Evolutionary conservation across 1,140 invertebrate genomes (phyloP), one percentile per base, ranked within the genome.

Genomic region (Lanistes nyassanus): DNA sequence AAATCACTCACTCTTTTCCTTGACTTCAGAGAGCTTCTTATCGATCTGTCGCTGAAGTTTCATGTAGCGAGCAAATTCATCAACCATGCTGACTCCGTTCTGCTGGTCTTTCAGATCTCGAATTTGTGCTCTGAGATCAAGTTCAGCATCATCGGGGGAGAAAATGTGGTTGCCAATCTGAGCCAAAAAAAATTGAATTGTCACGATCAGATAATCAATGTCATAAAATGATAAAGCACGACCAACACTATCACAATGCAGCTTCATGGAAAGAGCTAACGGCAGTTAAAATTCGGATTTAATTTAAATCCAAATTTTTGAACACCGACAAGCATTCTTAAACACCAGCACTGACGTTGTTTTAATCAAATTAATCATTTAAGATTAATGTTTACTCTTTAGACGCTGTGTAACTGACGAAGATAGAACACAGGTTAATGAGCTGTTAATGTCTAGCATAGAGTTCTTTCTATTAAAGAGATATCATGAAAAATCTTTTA

Each of bases 21-120:
- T 85, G 42, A 85, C 62, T 65, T 79, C 36, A 6, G 74, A 53
- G 26, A 80, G 60, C 1, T 80, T 70, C 73, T 82, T 82, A 51
- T 85, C 82, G 51, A 85, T 80, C 58, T 80, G 79, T 31, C 84
- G 76, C 53, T 85, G 81, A 19, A 85, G 72, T 70, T 81, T 81
- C 73, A 83, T 81, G 75, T 83, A 83, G 39, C 74, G 76, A 26
- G 80, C 82, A 81, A 85, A 85, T 42, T 85, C 80, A 60, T 85
- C 84, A 29, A 81, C 76, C 75, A 84, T 80, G 66, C 82, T 85
- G 37, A 84, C 58, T 13, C 74, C 66, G 16, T 76, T 73, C 69
- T 85, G 84, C 37, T 83, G 78, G 0, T 80, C 70, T 70, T 85
- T 85, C 51, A 85, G 58, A 56, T 82, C 80, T 37, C 71, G 75